Evolutionary conservation across 2,113 vertebrate genomes (phyloP), one percentile per base, ranked within the genome.

Genomic region (Takifugu flavidus): DNA sequence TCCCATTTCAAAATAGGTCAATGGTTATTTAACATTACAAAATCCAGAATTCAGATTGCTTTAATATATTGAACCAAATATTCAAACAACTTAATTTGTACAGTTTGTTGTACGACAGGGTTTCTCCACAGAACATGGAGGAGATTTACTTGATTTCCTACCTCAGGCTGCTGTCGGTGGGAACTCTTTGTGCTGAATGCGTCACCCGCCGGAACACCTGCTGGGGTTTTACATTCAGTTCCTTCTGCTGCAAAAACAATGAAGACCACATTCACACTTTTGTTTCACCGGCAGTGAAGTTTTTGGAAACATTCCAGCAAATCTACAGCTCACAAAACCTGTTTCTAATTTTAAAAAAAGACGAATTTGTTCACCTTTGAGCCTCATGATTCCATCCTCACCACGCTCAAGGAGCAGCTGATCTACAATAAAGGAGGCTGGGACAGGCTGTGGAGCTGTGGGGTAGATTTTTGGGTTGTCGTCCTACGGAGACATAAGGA

Each of bases 401-500:
- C 82, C 65, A 14, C 97, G 91, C 77, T 91, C 90, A 56, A 99
- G 79, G 14, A 94, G 39, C 3, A 98, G 0, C 3, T 91, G 90
- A 31, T 96, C 93, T 52, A 98, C 46, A 8, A 91, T 78, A 72
- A 99, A 78, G 14, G 89, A 92, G 74, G 94, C 75, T 14, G 97
- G 96, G 26, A 94, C 50, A 1, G 95, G 87, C 42, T 93, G 93
- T 11, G 96, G 94, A 56, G 95, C 93, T 0, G 95, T 96, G 0
- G 95, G 93, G 62, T 98, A 98, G 28, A 98, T 77, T 31, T 74
- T 91, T 5, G 94, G 95, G 7, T 88, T 83, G 31, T 99, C 95
- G 70, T 99, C 96, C 96, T 99, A n/a, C 63, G 55, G 15, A 50
- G 46, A 51, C 12, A 50, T 20, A 59, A 27, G 12, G 4, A 4